Conservation (phyloP, 2,113 vertebrate species). For the Bettongia penicillata region DNA sequence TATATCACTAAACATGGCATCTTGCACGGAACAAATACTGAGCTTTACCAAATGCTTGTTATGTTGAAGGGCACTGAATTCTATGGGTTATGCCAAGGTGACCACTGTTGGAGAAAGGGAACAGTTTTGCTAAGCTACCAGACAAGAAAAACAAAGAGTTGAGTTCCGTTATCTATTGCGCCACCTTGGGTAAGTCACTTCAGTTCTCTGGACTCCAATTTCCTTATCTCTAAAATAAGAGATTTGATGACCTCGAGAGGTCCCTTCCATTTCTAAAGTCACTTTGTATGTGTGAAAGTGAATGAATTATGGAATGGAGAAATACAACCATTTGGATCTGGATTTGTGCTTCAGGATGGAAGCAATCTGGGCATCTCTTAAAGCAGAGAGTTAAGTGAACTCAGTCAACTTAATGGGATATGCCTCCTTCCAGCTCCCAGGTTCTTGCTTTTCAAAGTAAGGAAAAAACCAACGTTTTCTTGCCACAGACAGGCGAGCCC, state of each 20-base stretch:
- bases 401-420: slow-evolving; percentile 23
- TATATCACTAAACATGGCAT: neutral
- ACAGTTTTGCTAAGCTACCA: neutral
- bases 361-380: neutral
- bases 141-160: neutral
- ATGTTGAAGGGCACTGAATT: neutral
- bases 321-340: neutral
- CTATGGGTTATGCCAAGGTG: neutral
- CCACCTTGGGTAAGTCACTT: neutral
- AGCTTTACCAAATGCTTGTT: neutral
- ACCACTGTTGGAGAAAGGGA: neutral
- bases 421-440: slow-evolving; percentile 17
- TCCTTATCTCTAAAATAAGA: neutral
- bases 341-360: neutral
- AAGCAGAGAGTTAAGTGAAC: neutral
- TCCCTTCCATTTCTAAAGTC: neutral
- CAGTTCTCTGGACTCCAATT: neutral
- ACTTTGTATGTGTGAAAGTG: neutral
- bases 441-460: slow-evolving; percentile 67
- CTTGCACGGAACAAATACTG: neutral
- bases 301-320: neutral
- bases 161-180: neutral
- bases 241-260: neutral
- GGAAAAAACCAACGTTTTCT: slow-evolving; percentile 72
- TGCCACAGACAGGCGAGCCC: slow-evolving; percentile 14